Evolutionary conservation across 2,797 vertebrate genomes (phyloP), one percentile per base, ranked within the genome.

Genomic region (Mus caroli): DNA sequence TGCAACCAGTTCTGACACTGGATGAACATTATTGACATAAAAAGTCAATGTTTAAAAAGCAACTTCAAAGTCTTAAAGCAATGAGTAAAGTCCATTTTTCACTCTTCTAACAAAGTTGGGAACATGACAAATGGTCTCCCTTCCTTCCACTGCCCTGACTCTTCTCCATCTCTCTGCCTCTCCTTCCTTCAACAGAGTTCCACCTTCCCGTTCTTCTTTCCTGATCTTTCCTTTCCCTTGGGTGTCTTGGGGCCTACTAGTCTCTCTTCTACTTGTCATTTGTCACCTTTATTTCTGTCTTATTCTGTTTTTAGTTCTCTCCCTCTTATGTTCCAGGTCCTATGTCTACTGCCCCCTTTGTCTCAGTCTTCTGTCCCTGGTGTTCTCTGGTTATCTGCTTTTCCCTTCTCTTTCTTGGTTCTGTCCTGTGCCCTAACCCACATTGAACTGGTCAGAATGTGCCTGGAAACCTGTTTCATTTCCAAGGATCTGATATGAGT

Each of bases 281-380:
- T 80, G n/a, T 71, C 62, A 6, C 76, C 88, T 92, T 62, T 90
- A 91, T 50, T 93, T 91, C 31, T 20, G 20, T 75, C 22, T 88
- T 40, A 43, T 17, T 87, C 62, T 79, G 4, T 64, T 20, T 60
- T 71, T 0, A 26, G 8, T 43, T 50, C 7, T 13, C 7, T 58
- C 13, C 19, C 31, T 93, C 62, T 88, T 56, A 43, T 7, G 34
- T 87, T 69, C n/a, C 17, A 34, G 43, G 17, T 60, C 24, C 58
- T 28, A 34, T 6, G 6, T 4, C 26, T 71, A 31, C 71, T 46
- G 37, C 56, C 11, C 76, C 17, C 71, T 56, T n/a, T 82, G 28
- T 92, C 34, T 52, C 7, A 40, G 3, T 75, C 12, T 28, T 75
- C 12, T 28, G 4, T 60, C 50, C 22, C 43, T 37, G 8, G 12